Evolutionary conservation across 2,113 vertebrate genomes (phyloP).

Genomic region (Sclerurus mexicanus): DNA sequence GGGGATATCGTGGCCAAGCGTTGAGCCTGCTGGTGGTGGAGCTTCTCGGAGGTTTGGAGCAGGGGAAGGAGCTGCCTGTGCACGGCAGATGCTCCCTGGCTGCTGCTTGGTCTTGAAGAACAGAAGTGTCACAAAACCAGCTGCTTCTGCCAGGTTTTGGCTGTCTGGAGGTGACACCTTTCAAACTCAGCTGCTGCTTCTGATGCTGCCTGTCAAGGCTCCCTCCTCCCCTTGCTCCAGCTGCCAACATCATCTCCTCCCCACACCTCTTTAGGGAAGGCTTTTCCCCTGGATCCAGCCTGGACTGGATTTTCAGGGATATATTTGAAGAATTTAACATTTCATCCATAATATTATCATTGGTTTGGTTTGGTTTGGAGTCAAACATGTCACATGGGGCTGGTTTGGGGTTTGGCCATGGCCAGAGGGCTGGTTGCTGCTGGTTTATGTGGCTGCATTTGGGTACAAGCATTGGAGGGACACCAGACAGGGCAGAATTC

Average conservation of each 20-base stretch:
- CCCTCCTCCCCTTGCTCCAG: background rate
- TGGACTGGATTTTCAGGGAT: background rate
- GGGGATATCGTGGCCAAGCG: background rate
- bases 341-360: background rate
- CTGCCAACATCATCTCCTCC: background rate
- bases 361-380: background rate
- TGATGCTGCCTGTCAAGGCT: fast-evolving
- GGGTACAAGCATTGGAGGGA: fast-evolving
- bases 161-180: slow-evolving; percentile 5
- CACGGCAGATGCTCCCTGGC: background rate
- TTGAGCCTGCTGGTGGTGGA: background rate
- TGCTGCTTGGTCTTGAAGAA: slow-evolving; percentile 5
- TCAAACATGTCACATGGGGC: fast-evolving
- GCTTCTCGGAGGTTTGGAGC: background rate
- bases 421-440: background rate
- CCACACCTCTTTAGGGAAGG: background rate
- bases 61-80: background rate
- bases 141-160: slow-evolving; percentile 22
- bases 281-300: background rate
- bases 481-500: background rate
- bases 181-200: background rate
- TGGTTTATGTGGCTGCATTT: background rate
- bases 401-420: fast-evolving
- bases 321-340: background rate
- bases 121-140: background rate